Base-by-base conservation (phyloP, 1,140 invertebrate species). In the Drosophila nebulosa region DNA sequence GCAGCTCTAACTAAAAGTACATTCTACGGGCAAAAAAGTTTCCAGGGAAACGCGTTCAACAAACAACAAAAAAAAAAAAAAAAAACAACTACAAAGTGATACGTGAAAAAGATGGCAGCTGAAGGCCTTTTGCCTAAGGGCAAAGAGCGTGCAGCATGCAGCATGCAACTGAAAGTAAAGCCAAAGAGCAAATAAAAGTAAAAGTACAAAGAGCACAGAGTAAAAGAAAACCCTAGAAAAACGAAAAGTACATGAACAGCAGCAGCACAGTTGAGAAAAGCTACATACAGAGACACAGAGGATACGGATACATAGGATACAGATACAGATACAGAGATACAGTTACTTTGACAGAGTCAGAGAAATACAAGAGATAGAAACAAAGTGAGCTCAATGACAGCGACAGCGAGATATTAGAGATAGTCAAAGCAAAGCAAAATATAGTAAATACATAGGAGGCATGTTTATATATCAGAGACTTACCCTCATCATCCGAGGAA, bases 401-500 rank as follows among this genome's bases (percentile, higher is more conserved):
- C 51, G 35, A 66, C 57, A 62, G 18, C 46, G 53, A 75, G 55
- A 30, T 24, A 62, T 36, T 46, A 75, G 58, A 65, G 62, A 88
- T 50, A 79, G 58, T 76, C 74, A 50, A 89, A 85, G 83, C 78
- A 78, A 83, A 88, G 79, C 78, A 88, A 76, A 77, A 79, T 71
- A 64, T 62, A 57, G 66, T 16, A 46, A 56, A 27, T 67, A 62
- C 32, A 16, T 39, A 51, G 24, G 39, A 61, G 61, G 2, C 12
- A 36, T 59, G 55, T 36, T 30, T 21, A 57, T 56, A 21, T 30
- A 16, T n/a, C 18, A n/a, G 22, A 39, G 35, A 85, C 74, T 92
- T 94, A 97, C 96, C 96, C 96, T 97, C 95, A 92, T 97, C 96
- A 89, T 97, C 96, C 68, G 96, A 97, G 85, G 96, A 97, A 90